Evolutionary conservation across 2,888 invertebrate species (phyloP), one percentile per base, ranked within the genome.

Genomic region (Phalangium opilio): DNA sequence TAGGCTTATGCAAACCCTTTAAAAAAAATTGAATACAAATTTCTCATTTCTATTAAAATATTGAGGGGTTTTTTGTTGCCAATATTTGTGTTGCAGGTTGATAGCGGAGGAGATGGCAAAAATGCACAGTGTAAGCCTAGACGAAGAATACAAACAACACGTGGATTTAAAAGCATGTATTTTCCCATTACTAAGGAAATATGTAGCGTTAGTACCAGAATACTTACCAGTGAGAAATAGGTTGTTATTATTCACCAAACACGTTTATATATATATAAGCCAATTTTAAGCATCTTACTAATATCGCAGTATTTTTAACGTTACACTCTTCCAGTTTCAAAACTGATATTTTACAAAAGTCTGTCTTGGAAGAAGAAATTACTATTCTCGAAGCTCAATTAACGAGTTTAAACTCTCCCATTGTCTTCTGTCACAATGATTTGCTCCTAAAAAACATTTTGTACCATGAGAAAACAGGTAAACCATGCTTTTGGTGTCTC

Each of bases 391-490:
- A 63, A 36, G 41, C 42, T 17, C 46, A 55, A 33, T 47, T 59
- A 61, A 70, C 70, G 53, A 69, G 72, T 61, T 66, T 78, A 40
- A 69, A 74, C 58, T 83, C 77, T 72, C 83, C 66, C 2, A 67
- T 90, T 55, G 93, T 91, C 51, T 93, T 93, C 72, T 81, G 85
- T 66, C 98, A 98, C 73, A 98, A 98, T 71, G 98, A 98, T 74
- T 76, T 95, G 55, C 75, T 98, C 61, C 74, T 96, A 62, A 87
- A 83, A 62, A 98, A 98, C 71, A 79, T 98, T 54, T 78, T 98
- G 59, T 83, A 83, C 69, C 79, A 87, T 62, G 70, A 79, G 63
- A 56, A 64, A 44, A 62, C 47, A 44, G 45, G 52, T 50, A 38
- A 44, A 14, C 15, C 65, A n/a, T n/a, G n/a, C n/a, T n/a, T n/a